A percentile compares a stretch with the other conserved stretches of the same genome.
These are phyloP conservation scores for Entomobrya proxima DNA, from an alignment of 2,888 invertebrate genomes.

Conservation along the genomic window DNA sequence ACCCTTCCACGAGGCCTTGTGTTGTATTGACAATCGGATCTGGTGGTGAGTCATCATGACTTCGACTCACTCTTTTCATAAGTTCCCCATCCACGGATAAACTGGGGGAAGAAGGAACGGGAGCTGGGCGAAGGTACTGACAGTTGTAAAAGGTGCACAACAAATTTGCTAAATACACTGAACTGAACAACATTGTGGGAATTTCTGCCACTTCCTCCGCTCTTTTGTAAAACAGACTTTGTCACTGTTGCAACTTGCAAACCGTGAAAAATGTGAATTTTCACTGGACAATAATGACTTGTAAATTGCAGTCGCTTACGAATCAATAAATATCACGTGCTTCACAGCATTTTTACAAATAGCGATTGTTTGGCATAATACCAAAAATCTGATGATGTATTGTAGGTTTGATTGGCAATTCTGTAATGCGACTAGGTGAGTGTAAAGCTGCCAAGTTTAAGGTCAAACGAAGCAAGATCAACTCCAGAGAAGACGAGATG, in stretches of 20 bases:
- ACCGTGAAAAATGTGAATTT: background rate
- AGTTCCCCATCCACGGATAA: background rate
- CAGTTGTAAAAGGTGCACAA: conserved; percentile 54
- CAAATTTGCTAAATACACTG: conserved; percentile 43
- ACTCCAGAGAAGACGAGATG: background rate
- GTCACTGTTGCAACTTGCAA: background rate
- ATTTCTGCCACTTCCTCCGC: background rate
- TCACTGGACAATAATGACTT: background rate
- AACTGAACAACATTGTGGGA: conserved; percentile 30
- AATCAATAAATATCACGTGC: background rate
- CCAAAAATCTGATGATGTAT: background rate
- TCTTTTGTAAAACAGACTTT: background rate
- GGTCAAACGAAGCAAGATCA: conserved; percentile 12
- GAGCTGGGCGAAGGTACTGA: conserved; percentile 32
- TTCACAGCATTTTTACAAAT: background rate
- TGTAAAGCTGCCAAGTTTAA: conserved; percentile 38
- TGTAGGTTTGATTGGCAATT: background rate
- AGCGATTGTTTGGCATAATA: conserved; percentile 26
- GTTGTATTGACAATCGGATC: conserved; percentile 53
- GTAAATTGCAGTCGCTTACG: background rate
- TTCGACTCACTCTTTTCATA: background rate
- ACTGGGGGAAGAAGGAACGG: background rate
- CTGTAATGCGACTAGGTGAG: background rate
- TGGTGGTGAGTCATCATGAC: background rate
- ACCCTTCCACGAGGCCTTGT: conserved; percentile 61